Evolutionary conservation across 2,888 invertebrate genomes (phyloP), one percentile per base, ranked within the genome.

Genomic region (Xylocampa areola): DNA sequence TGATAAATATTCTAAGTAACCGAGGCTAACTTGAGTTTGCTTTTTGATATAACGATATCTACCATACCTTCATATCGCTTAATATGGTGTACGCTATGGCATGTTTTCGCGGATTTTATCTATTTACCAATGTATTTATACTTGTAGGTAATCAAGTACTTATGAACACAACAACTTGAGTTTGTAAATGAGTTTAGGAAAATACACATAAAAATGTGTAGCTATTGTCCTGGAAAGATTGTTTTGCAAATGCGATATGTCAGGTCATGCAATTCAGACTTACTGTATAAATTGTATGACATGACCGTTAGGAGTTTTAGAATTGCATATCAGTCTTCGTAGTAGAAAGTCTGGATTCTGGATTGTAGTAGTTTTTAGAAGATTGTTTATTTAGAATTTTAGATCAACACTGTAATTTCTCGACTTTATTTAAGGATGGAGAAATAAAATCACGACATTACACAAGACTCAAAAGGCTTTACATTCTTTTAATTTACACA

Each of bases 1-100:
- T 76, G 77, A 80, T 79, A 82, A 76, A 84, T 84, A 83, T 86
- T 86, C 80, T 84, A 85, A 88, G 85, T 85, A 86, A 85, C 76
- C 75, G 81, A 78, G 80, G 80, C 77, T 81, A 74, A 77, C 76
- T 85, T 77, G 45, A 81, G 88, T 91, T 91, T 90, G 78, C 89
- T 86, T 88, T 86, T 80, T 89, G 91, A 90, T 89, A 89, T 50
- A 77, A 39, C 62, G 43, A 59, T 76, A 76, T 75, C 74, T 71
- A 55, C 53, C 55, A 76, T 66, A 59, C 54, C 57, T 62, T 47
- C 70, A 25, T 76, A 76, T 70, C 76, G 54, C 62, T 55, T 50
- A 54, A 41, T 60, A 73, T 74, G 60, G 70, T 68, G 60, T 60
- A 54, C 61, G 60, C 25, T 62, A 76, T 67, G 60, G 40, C 53